These are phyloP conservation scores for Typhlichthys subterraneus DNA, from an alignment of 2,797 vertebrate species.

Conservation along the genomic window DNA sequence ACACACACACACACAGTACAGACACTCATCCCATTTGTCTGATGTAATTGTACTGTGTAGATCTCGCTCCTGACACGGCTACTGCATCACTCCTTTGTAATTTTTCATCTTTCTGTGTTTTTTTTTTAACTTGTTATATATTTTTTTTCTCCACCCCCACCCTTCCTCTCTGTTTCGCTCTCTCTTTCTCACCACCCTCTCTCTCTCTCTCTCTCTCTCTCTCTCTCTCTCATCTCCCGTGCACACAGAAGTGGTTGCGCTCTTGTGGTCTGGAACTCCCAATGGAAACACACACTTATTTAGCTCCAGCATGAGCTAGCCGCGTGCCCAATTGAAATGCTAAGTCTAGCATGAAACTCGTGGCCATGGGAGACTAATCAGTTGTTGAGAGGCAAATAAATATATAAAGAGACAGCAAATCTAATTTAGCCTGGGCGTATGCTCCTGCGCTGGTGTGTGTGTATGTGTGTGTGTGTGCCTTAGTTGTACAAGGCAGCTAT, in stretches of 20 bases:
- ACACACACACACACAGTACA: background rate
- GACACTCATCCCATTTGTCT: conserved; percentile 43
- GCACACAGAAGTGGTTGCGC: conserved; percentile 56
- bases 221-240: conserved; percentile 28
- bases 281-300: conserved; percentile 70
- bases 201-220: conserved; percentile 10
- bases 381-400: conserved; percentile 71
- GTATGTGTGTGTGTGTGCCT: conserved; percentile 11
- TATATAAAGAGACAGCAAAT: conserved; percentile 61
- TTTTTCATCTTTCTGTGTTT: conserved; percentile 62
- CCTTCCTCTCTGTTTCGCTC: conserved; percentile 1
- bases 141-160: conserved; percentile 6
- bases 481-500: conserved; percentile 43
- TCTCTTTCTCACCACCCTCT: conserved; percentile 4
- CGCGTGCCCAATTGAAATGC: conserved; percentile 76
- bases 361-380: conserved; percentile 74
- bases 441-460: conserved; percentile 24
- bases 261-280: conserved; percentile 70
- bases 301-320: conserved; percentile 72
- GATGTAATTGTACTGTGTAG: conserved; percentile 47
- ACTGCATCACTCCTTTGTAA: conserved; percentile 45
- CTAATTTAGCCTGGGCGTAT: conserved; percentile 58
- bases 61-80: conserved; percentile 41
- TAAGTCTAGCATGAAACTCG: conserved; percentile 75
- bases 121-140: background rate